Percentiles rank a stretch among this genome's conserved stretches.
These are phyloP conservation scores for Alsophila aescularia DNA, from an alignment of 2,888 invertebrate genomes.

Conservation along the genomic window DNA sequence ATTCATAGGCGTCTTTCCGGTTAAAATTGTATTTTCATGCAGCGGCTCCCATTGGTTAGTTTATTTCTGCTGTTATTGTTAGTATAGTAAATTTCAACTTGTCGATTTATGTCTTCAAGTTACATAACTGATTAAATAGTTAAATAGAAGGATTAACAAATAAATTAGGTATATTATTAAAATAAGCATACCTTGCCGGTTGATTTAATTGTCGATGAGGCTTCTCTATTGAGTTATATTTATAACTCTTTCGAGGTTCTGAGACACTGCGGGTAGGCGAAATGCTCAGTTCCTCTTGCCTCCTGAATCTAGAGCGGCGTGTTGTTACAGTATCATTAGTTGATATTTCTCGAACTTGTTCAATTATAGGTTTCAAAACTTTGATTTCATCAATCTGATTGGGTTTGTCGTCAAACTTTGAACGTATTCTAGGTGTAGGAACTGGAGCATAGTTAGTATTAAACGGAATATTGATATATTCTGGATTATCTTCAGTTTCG, in stretches of 20 bases:
- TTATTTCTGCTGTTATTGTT: neutral
- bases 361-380: conserved; percentile 63
- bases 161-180: conserved; percentile 21
- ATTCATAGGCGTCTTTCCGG: neutral
- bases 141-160: conserved; percentile 7
- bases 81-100: neutral
- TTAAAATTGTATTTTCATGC: neutral
- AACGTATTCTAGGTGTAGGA: conserved; percentile 67
- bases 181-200: conserved; percentile 40
- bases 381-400: conserved; percentile 49
- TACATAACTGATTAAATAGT: neutral
- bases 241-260: conserved; percentile 64
- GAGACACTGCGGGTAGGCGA: conserved; percentile 63
- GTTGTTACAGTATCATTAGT: conserved; percentile 40
- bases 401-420: conserved; percentile 56
- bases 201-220: conserved; percentile 37
- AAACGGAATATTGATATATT: conserved; percentile 71
- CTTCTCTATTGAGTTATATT: conserved; percentile 42
- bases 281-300: conserved; percentile 46
- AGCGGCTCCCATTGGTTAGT: neutral
- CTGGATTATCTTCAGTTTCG: conserved; percentile 71
- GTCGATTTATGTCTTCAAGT: neutral
- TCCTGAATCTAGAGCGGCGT: conserved; percentile 56
- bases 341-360: conserved; percentile 51
- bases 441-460: conserved; percentile 60